Percentiles rank a stretch among this genome's conserved stretches.
These are phyloP conservation scores for Halichoeres trimaculatus DNA, from an alignment of 2,113 vertebrate genomes.

Conservation along the genomic window DNA sequence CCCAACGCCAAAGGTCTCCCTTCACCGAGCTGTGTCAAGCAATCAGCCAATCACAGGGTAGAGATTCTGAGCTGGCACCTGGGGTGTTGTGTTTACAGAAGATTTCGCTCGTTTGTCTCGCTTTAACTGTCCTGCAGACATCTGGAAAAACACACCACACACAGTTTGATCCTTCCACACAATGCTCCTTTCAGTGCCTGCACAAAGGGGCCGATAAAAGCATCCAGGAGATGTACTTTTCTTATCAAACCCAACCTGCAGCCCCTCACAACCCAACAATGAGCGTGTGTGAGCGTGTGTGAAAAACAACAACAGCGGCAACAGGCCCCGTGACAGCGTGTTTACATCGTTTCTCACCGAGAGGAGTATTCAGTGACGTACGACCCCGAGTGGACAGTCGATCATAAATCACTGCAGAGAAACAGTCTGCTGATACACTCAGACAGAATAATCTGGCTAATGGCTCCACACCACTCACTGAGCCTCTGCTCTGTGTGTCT, in stretches of 20 bases:
- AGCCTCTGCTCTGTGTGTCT: conserved; percentile 22
- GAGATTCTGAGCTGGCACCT: no score
- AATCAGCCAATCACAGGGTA: no score
- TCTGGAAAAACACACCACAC: background rate
- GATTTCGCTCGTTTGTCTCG: background rate
- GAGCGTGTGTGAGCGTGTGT: background rate
- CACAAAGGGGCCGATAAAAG: background rate
- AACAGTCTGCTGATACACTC: conserved; percentile 53
- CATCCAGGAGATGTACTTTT: background rate
- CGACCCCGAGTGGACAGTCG: background rate
- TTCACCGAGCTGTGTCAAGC: no score
- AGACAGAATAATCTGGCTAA: conserved; percentile 73
- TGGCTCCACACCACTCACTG: conserved; percentile 48
- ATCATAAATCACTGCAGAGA: conserved; percentile 50
- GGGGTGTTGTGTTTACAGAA: background rate
- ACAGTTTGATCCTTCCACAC: background rate
- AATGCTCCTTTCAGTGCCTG: background rate
- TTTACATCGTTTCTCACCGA: conserved; percentile 10
- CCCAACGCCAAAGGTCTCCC: no score
- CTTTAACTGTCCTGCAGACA: background rate
- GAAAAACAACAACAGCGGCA: conserved; percentile 37
- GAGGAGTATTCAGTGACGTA: conserved; percentile 27
- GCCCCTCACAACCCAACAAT: background rate
- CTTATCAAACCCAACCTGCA: conserved; percentile 3
- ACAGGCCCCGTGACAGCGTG: conserved; percentile 1